Base-by-base conservation (phyloP, 2,113 vertebrate genomes). In the Oenanthe oenanthe region DNA sequence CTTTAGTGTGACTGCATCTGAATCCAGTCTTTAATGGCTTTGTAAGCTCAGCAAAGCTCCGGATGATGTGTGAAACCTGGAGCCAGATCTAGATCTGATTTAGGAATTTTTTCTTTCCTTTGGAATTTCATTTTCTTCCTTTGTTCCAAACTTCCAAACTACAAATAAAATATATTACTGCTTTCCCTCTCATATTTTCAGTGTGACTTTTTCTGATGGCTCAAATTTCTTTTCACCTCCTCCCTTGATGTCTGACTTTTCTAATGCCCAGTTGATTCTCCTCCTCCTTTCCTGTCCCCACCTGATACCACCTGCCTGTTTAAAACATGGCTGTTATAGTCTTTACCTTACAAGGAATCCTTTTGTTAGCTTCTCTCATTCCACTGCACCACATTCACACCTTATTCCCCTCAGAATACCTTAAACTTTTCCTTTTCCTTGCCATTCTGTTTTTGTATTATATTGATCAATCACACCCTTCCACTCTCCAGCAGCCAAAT, bases 1-100 rank as follows among this genome's bases (percentile, higher is more conserved):
- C 63, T 78, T 83, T 71, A 79, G 14, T 51, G 79, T 67, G 82
- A 90, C 65, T 93, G 89, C 88, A 77, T 94, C 72, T 81, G 90
- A 88, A 88, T 24, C 26, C 57, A 29, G 53, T 45, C 66, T 34
- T 75, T 63, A 94, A 57, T 61, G 50, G 36, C 53, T 77, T 74
- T 75, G 28, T 63, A 68, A 88, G n/a, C 53, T 53, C 73, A 85
- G 68, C 17, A 72, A 74, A 94, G 60, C 57, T 93, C 85, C 60
- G 72, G 72, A 92, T 28, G 28, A 86, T 80, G 17, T 51, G 26
- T 74, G 82, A 96, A 94, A 94, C 53, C 56, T 74, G 20, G 60
- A 92, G 38, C 18, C 68, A 88, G 65, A 80, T 54, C 56, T 67
- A 88, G 68, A 90, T 45, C 19, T 47, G 12, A 89, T 60, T 73